Evolutionary conservation across 2,888 invertebrate genomes (phyloP).

Genomic region (Euplexia lucipara): DNA sequence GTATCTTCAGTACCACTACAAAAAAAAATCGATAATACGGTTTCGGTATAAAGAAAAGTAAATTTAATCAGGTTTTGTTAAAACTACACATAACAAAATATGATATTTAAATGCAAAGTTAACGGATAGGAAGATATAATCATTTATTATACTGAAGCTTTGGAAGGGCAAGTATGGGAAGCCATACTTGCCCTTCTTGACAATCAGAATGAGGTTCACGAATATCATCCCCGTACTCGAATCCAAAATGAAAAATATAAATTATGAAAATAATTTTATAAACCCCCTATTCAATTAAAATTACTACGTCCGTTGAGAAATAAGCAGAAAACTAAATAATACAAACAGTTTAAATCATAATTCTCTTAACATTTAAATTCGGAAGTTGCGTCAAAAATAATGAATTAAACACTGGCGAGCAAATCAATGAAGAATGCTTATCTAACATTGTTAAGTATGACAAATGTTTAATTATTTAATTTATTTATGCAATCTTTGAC

Average conservation of each 20-base stretch:
- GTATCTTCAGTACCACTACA: no score
- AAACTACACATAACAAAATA: no score
- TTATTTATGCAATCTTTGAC: constrained; percentile 19
- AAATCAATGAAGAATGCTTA: constrained; percentile 35
- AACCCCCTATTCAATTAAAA: not conserved
- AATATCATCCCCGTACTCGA: not conserved
- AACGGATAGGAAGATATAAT: no score
- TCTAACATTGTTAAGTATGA: constrained; percentile 42
- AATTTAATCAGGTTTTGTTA: no score
- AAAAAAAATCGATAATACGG: no score
- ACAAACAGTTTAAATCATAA: not conserved
- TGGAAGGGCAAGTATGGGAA: no score
- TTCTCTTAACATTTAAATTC: constrained; percentile 42
- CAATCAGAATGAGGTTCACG: not conserved
- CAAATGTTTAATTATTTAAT: constrained; percentile 47
- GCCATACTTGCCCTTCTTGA: no score
- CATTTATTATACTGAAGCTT: not conserved
- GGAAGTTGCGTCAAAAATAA: constrained; percentile 33
- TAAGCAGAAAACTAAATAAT: not conserved
- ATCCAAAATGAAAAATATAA: not conserved
- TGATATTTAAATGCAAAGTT: no score
- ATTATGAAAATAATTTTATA: not conserved
- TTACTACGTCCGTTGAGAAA: not conserved
- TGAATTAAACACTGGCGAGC: constrained; percentile 19
- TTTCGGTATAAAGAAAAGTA: no score